Evolutionary conservation across 2,888 invertebrate genomes (phyloP).

Genomic region (Aporophyla lueneburgensis): DNA sequence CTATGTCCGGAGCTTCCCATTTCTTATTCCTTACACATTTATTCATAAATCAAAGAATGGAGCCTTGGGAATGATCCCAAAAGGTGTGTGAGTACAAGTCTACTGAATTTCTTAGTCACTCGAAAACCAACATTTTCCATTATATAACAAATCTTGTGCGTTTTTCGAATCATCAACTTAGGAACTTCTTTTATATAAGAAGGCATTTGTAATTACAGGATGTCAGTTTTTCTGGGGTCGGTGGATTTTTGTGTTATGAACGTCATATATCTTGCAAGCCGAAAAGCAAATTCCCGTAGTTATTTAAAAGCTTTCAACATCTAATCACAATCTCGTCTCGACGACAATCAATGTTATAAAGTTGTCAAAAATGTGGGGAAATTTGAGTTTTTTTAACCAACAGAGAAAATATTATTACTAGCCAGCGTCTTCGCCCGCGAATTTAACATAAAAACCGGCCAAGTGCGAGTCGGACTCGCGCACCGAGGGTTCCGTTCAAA

Average conservation of each 20-base stretch:
- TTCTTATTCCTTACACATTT: conserved; percentile 18
- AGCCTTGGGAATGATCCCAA: not conserved
- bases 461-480: too few relatives aligned
- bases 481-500: too few relatives aligned
- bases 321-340: not conserved
- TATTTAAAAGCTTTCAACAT: not conserved
- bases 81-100: conserved; percentile 3
- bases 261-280: not conserved
- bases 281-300: not conserved
- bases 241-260: not conserved
- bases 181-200: not conserved
- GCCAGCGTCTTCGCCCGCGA: too few relatives aligned
- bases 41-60: conserved; percentile 36
- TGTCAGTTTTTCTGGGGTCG: not conserved
- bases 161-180: not conserved
- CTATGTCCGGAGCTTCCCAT: too few relatives aligned
- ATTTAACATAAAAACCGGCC: too few relatives aligned
- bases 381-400: not conserved
- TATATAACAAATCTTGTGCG: too few relatives aligned
- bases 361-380: not conserved
- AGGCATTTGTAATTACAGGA: too few relatives aligned
- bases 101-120: conserved; percentile 6
- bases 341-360: not conserved
- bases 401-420: too few relatives aligned
- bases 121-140: conserved; percentile 1